Base-by-base conservation (phyloP, 2,888 invertebrate species). In the Zhengitettix transpicula region DNA sequence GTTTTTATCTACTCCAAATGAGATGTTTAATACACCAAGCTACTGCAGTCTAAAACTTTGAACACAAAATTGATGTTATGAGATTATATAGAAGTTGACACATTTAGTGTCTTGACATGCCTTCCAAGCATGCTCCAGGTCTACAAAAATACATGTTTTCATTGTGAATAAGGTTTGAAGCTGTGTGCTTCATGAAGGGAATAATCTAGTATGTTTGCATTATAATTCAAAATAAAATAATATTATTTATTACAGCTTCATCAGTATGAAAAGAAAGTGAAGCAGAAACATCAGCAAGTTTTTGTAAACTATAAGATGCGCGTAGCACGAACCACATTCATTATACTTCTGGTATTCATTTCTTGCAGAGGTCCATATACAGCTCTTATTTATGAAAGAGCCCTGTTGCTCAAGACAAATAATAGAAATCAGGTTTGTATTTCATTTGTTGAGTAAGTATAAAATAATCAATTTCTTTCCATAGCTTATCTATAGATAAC, bases 361-460 rank as follows among this genome's bases (percentile, higher is more conserved):
- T 66, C 81, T 1, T 84, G 89, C 66, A 81, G 88, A 62, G 70
- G 87, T 7, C 89, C 89, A 0, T 88, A 87, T 65, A 88, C 88
- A 1, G 78, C 81, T 0, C 70, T 87, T 51, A 79, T 87, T 9
- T 83, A 87, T 65, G 79, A 81, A 71, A 75, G 85, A 57, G 79
- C 80, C 64, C 73, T 75, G 59, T 65, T 78, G 61, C 67, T 80
- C 57, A 71, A 52, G 17, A 54, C 41, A 11, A 57, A 55, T 54
- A 47, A 61, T 28, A 59, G 41, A 52, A 59, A 59, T 57, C 55
- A 52, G 42, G 59, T 62, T 41, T 60, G 59, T 55, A 16, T 40
- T 40, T 14, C 15, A 15, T 42, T 9, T 28, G 14, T n/a, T 41
- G 41, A 11, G 5, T 16, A 52, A 16, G 11, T 15, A 52, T 53